Conservation (phyloP, 2,113 vertebrate genomes). For the Agelaius phoeniceus region DNA sequence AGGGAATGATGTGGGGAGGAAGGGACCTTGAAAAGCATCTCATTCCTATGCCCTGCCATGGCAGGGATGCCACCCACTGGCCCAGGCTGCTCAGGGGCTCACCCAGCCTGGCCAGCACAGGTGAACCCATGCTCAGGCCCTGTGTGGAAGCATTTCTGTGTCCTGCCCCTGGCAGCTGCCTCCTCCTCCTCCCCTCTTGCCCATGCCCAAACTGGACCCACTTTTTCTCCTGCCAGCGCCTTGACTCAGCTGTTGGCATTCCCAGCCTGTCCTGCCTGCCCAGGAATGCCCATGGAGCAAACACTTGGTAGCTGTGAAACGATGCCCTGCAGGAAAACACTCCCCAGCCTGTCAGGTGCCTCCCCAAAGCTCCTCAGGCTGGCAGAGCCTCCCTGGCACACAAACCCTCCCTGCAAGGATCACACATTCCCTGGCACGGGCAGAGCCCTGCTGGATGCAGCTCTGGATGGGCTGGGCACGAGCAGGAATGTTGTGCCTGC, state of each 20-base stretch:
- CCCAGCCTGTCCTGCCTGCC: background rate
- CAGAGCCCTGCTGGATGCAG: background rate
- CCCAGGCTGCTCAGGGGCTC: background rate
- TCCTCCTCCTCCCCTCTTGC: background rate
- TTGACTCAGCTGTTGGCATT: background rate
- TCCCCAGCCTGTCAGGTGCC: background rate
- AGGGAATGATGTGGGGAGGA: background rate
- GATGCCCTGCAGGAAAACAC: background rate
- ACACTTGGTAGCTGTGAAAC: background rate
- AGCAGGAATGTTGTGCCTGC: background rate
- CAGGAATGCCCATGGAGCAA: background rate
- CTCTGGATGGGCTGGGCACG: fast-evolving
- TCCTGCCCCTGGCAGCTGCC: background rate
- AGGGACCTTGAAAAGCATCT: background rate
- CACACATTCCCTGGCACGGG: background rate
- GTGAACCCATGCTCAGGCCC: background rate
- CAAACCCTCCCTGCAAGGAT: background rate
- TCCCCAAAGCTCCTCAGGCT: background rate
- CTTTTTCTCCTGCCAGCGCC: background rate
- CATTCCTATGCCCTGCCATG: fast-evolving
- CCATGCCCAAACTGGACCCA: background rate
- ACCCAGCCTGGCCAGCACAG: background rate
- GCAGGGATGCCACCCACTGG: background rate
- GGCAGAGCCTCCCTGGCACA: background rate
- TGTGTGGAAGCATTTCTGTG: background rate